phyloP scores from a whole-genome alignment of 1,140 invertebrate genomes.

The Tenebrio molitor region DNA sequence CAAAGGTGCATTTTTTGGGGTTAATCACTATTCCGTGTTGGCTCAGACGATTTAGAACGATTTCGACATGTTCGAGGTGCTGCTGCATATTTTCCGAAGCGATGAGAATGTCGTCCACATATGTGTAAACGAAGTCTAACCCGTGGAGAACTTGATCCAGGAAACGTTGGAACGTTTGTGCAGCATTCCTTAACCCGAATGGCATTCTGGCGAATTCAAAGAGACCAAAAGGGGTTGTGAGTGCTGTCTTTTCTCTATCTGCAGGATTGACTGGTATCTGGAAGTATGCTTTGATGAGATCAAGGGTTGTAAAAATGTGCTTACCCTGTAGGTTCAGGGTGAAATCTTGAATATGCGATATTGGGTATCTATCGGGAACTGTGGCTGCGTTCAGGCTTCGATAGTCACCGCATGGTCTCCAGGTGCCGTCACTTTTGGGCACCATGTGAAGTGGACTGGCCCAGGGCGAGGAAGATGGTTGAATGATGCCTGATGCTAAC shows the following conservation, averaged over 20 bases:
- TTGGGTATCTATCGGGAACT: conserved; percentile 63
- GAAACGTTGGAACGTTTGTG: no score
- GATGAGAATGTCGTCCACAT: no score
- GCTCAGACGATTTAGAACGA: no score
- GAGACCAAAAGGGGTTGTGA: no score
- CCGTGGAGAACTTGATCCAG: no score
- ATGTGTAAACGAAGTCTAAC: no score
- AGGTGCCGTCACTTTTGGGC: conserved; percentile 63
- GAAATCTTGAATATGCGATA: conserved; percentile 61
- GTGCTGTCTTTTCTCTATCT: conserved; percentile 64
- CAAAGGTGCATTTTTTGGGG: conserved; percentile 59
- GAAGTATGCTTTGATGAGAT: conserved; percentile 68
- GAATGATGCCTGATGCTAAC: conserved; percentile 50
- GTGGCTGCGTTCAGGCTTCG: conserved; percentile 66
- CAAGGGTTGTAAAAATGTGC: conserved; percentile 67
- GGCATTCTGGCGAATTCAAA: conserved; percentile 50
- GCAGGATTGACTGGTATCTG: conserved; percentile 63
- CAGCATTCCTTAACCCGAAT: conserved; percentile 63
- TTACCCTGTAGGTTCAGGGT: conserved; percentile 59
- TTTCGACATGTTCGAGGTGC: no score
- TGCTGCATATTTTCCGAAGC: no score
- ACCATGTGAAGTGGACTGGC: conserved; percentile 65
- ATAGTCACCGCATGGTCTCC: conserved; percentile 66
- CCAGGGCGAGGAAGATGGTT: no score
- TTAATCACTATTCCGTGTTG: conserved; percentile 61